A percentile compares a stretch with the other conserved stretches of the same genome.
These are phyloP conservation scores for Cydia amplana DNA, from an alignment of 1,140 invertebrate species.

Conservation along the genomic window DNA sequence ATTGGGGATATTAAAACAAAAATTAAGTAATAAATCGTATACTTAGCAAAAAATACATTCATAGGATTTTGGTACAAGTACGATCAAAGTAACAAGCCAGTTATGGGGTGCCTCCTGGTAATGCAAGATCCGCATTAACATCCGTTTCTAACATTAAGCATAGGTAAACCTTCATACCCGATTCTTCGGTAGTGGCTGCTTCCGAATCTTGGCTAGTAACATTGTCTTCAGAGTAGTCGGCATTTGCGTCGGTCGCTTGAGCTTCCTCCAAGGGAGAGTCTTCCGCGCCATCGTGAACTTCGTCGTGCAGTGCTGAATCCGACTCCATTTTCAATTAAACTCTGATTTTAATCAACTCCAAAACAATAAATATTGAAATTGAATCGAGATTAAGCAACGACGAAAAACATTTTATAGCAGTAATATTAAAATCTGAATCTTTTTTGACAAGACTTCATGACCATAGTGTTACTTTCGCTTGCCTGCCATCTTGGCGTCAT, in stretches of 20 bases:
- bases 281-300: slow-evolving; percentile 75
- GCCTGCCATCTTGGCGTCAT: slow-evolving; percentile 25
- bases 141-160: slow-evolving; percentile 13
- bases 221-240: slow-evolving; percentile 68
- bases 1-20: too few species aligned
- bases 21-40: too few species aligned
- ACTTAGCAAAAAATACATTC: too few species aligned
- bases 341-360: slow-evolving; percentile 37
- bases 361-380: slow-evolving; percentile 69
- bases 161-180: slow-evolving; percentile 47
- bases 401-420: slow-evolving; percentile 57
- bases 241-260: slow-evolving; percentile 59
- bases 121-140: neutral
- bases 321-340: slow-evolving; percentile 67
- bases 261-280: slow-evolving; percentile 70
- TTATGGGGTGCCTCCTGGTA: neutral
- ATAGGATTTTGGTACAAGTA: neutral
- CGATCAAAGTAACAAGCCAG: neutral
- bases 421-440: slow-evolving; percentile 47
- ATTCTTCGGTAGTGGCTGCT: slow-evolving; percentile 58
- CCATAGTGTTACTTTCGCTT: slow-evolving; percentile 56
- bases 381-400: slow-evolving; percentile 46
- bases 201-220: slow-evolving; percentile 60
- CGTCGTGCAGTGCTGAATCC: slow-evolving; percentile 65
- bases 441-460: slow-evolving; percentile 64